Conservation (phyloP, 2,113 vertebrate genomes). For the Cacatua alba region DNA sequence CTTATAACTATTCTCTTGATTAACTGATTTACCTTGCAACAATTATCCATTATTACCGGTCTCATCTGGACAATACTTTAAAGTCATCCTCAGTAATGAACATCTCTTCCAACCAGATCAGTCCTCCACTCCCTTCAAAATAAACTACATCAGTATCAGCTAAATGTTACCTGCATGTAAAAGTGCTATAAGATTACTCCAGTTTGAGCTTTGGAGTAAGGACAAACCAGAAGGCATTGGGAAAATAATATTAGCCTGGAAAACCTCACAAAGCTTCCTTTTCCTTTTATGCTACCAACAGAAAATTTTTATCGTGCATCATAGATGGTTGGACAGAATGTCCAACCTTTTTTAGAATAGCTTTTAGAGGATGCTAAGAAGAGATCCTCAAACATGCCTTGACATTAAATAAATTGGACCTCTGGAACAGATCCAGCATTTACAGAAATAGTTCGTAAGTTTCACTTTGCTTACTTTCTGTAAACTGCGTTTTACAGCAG, state of each 20-base stretch:
- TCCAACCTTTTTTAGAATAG: background rate
- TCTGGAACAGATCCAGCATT: background rate
- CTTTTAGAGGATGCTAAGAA: background rate
- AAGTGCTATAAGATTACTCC: background rate
- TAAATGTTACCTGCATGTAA: background rate
- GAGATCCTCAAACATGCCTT: background rate
- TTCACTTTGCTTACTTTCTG: background rate
- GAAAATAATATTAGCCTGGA: background rate
- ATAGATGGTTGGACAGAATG: background rate
- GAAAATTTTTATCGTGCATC: background rate
- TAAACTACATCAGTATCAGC: background rate
- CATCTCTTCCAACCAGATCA: background rate
- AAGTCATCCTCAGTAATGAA: background rate
- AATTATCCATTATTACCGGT: background rate
- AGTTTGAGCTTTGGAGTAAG: background rate
- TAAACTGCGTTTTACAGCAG: background rate
- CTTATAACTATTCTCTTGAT: background rate
- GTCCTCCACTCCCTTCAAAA: background rate
- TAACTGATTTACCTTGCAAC: background rate
- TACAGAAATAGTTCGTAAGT: background rate
- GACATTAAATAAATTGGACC: background rate
- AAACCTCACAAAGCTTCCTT: background rate
- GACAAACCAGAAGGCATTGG: background rate
- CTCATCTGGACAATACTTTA: background rate
- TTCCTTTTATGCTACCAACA: background rate